Evolutionary conservation across 2,888 invertebrate genomes (phyloP).

Genomic region (Anticlea derivata): DNA sequence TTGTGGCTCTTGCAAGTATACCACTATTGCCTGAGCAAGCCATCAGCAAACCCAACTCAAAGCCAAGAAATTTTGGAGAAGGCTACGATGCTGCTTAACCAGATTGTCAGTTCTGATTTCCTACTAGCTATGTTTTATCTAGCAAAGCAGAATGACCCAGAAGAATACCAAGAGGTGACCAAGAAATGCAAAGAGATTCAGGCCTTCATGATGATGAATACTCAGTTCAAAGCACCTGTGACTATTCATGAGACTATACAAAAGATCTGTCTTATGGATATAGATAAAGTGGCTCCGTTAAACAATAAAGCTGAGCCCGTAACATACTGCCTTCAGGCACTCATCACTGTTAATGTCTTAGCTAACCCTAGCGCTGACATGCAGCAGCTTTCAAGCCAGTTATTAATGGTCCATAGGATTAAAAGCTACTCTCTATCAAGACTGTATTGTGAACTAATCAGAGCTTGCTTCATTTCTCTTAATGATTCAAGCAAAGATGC

Average conservation of each 20-base stretch:
- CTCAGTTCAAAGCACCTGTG: constrained; percentile 80
- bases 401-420: constrained; percentile 92
- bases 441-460: constrained; percentile 94
- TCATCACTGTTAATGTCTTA: constrained; percentile 93
- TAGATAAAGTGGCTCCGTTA: constrained; percentile 84
- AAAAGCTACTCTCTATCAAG: constrained; percentile 92
- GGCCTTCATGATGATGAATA: constrained; percentile 83
- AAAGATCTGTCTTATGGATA: constrained; percentile 85
- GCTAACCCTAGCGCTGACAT: constrained; percentile 94
- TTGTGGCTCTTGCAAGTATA: constrained; percentile 93
- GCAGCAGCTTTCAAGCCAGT: constrained; percentile 90
- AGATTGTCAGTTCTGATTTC: constrained; percentile 88
- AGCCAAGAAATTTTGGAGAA: constrained; percentile 87
- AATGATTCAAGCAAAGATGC: constrained; percentile 92
- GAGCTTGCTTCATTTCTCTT: constrained; percentile 95
- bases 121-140: constrained; percentile 92
- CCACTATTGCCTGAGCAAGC: constrained; percentile 75
- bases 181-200: constrained; percentile 91
- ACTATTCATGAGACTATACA: constrained; percentile 85
- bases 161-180: constrained; percentile 85
- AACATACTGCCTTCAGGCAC: constrained; percentile 90
- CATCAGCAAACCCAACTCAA: constrained; percentile 75
- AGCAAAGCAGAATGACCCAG: constrained; percentile 91
- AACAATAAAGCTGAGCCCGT: constrained; percentile 85
- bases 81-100: constrained; percentile 86